Base-by-base conservation (phyloP, 2,888 invertebrate genomes). In the Boloria euphrosyne region DNA sequence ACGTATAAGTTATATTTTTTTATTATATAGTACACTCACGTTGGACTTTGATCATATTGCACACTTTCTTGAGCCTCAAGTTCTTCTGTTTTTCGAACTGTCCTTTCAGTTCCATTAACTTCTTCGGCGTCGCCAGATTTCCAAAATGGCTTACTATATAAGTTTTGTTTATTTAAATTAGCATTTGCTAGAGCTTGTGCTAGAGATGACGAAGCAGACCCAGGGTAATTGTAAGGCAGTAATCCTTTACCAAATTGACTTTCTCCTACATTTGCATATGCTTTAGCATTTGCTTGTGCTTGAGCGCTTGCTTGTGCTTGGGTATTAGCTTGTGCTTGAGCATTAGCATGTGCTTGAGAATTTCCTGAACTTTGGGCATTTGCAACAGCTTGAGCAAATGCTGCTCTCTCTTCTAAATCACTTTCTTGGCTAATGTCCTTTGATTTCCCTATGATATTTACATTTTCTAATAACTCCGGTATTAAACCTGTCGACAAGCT, bases 261-360 rank as follows among this genome's bases (percentile, higher is more conserved):
- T 18, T 16, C 65, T 13, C 58, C 58, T 10, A 54, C 49, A 53
- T 62, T 55, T 16, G 62, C 27, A 10, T 63, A 62, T 27, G 71
- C 66, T 47, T 67, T n/a, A n/a, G 52, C 49, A 53, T 62, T 55
- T 16, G 62, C 27, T 6, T 63, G 61, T 27, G 71, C 66, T 47
- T 67, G 67, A 16, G 74, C 71, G 13, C 38, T 49, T 16, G 66
- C 65, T 18, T 63, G 53, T 54, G 73, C 69, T 46, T 70, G 66
- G 10, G 69, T 13, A 31, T 62, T 43, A 13, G 60, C 50, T 18
- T 14, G 43, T 46, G 10, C 13, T 17, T 43, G 16, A 44, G 74
- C 70, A 43, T 44, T 52, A 27, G 67, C 65, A 22, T 62, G 50
- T 55, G 73, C 69, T 47, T 69, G 65, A 16, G 68, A 65, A 43